phyloP scores from a whole-genome alignment of 2,797 vertebrate species.

The Etheostoma perlongum region DNA sequence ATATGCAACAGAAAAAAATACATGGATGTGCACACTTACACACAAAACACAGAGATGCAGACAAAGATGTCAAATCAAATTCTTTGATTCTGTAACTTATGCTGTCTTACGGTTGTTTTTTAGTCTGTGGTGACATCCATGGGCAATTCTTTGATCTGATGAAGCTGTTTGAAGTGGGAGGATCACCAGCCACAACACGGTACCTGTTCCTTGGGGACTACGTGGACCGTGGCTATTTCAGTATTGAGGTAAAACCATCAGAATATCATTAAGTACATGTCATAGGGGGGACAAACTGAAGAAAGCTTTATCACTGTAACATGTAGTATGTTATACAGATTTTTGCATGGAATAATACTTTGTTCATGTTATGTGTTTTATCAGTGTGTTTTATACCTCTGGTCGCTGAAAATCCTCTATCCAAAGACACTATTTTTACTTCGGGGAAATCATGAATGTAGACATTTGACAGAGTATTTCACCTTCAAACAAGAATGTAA shows the following conservation, averaged over 20 bases:
- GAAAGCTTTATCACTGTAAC: background rate
- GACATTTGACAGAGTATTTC: constrained; percentile 93
- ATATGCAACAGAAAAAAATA: background rate
- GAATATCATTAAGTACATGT: background rate
- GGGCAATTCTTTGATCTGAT: constrained; percentile 91
- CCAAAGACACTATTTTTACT: constrained; percentile 92
- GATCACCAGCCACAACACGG: constrained; percentile 88
- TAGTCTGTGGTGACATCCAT: constrained; percentile 90
- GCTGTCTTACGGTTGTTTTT: constrained; percentile 41
- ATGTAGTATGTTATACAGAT: background rate
- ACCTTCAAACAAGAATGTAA: constrained; percentile 93
- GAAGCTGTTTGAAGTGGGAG: constrained; percentile 90
- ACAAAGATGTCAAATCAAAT: background rate
- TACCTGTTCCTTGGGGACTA: constrained; percentile 91
- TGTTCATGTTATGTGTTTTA: constrained; percentile 49
- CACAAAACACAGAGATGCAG: background rate
- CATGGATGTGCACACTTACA: background rate
- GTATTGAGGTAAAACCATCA: constrained; percentile 85
- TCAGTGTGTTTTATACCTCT: constrained; percentile 91
- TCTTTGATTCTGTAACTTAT: constrained; percentile 10
- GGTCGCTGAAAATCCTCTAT: constrained; percentile 91
- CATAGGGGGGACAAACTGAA: background rate
- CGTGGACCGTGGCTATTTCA: constrained; percentile 90
- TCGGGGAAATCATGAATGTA: constrained; percentile 91
- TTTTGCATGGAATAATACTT: constrained; percentile 19